Base-by-base conservation (phyloP, 1,140 invertebrate genomes). In the Meloidogyne hapla region DNA sequence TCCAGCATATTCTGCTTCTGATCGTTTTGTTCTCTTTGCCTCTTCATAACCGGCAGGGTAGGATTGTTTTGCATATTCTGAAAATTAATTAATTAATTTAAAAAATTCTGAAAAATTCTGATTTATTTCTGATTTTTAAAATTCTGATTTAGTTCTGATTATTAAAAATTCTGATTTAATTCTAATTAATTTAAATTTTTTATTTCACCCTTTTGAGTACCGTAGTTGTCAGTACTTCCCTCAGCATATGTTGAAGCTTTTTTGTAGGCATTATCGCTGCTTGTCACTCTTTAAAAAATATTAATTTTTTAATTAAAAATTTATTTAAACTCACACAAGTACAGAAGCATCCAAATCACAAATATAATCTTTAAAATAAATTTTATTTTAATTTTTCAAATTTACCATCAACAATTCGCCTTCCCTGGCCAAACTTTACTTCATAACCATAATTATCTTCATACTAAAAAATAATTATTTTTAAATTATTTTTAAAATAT, bases 341-440 rank as follows among this genome's bases (percentile, higher is more conserved):
- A 73, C 40, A 3, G 71, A 73, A 28, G 71, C 71, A 38, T 73
- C 71, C 1, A 73, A 23, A 38, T 73, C 71, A 38, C 71, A 73
- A 38, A 73, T 25, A 64, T 73, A 73, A 63, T 73, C 71, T 73
- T n/a, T 2, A 40, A 68, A 38, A 38, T 62, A 69, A 62, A 25
- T 15, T 12, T 69, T 69, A 38, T 26, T 48, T 12, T 13, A 40
- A 38, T 68, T 68, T 42, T 33, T 26, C 21, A 10, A 25, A 10
- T 26, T 67, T 67, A 73, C 71, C 71, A 64, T 73, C 71, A 33
- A 73, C 21, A 38, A 73, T 61, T 10, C 71, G 71, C 1, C 21
- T 13, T 25, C 21, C 18, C n/a, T 61, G 38, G 3, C 71, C 71
- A 33, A 64, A 63, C 4, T 61, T 64, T 6, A 40, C 33, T 21